Conservation (phyloP, 2,888 invertebrate species). For the Criorhina ranunculi region DNA sequence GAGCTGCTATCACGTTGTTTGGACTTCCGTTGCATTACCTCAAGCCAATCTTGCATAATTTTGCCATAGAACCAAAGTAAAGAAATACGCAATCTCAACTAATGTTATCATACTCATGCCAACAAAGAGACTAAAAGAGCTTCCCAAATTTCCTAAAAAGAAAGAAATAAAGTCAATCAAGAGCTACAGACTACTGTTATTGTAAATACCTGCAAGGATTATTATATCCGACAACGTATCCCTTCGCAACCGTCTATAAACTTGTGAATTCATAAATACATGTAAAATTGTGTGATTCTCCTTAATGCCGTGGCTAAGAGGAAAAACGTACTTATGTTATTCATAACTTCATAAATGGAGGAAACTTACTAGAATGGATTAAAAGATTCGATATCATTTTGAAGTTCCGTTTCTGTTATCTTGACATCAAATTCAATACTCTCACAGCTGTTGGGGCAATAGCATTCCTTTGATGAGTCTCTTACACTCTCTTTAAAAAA, state of each 20-base stretch:
- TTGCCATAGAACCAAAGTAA: constrained; percentile 81
- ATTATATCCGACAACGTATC: constrained; percentile 86
- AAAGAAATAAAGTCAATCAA: neutral
- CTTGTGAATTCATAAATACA: constrained; percentile 85
- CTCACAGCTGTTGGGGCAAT: constrained; percentile 82
- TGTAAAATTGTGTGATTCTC: constrained; percentile 81
- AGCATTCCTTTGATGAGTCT: constrained; percentile 77
- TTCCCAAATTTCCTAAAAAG: constrained; percentile 86
- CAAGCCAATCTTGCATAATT: constrained; percentile 78
- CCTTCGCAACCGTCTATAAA: constrained; percentile 85
- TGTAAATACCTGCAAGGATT: constrained; percentile 80
- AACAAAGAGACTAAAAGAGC: constrained; percentile 87
- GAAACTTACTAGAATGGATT: constrained; percentile 82
- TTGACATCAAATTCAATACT: constrained; percentile 80
- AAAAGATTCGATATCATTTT: constrained; percentile 78
- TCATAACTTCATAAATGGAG: too few species aligned
- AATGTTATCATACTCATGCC: constrained; percentile 86
- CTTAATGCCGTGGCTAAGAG: constrained; percentile 4
- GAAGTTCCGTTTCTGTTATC: constrained; percentile 79
- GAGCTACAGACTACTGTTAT: too few species aligned
- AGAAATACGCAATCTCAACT: constrained; percentile 86
- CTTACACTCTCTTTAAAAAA: constrained; percentile 24
- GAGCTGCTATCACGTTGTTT: too few species aligned
- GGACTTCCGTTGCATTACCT: too few species aligned
- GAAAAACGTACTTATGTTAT: too few species aligned